Evolutionary conservation across 2,797 vertebrate species (phyloP).

Genomic region (Borostomias antarcticus): DNA sequence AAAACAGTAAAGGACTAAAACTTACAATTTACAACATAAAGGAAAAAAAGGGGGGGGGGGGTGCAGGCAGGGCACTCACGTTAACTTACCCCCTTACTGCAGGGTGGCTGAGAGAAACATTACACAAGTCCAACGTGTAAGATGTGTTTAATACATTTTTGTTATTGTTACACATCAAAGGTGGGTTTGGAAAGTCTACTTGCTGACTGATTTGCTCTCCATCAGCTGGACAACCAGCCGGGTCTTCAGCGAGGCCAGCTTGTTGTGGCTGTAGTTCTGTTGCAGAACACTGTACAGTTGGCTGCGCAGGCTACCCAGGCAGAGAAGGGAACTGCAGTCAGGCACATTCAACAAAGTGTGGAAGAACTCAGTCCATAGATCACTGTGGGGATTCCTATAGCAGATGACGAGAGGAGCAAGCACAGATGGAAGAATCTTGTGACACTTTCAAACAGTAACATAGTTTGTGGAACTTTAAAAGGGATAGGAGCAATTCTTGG

Average conservation of each 20-base stretch:
- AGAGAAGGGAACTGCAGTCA: constrained; percentile 71
- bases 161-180: too few relatives aligned
- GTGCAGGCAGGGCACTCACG: too few relatives aligned
- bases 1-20: too few relatives aligned
- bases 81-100: too few relatives aligned
- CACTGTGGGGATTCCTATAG: constrained; percentile 83
- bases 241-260: constrained; percentile 80
- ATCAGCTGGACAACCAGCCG: constrained; percentile 85
- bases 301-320: constrained; percentile 71
- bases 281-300: constrained; percentile 72
- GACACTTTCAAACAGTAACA: not conserved
- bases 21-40: too few relatives aligned
- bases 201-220: constrained; percentile 77
- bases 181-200: constrained; percentile 53
- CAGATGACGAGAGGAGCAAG: constrained; percentile 1
- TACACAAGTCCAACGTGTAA: too few relatives aligned
- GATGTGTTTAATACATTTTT: too few relatives aligned
- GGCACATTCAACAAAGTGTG: constrained; percentile 85
- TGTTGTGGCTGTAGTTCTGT: constrained; percentile 75
- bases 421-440: not conserved
- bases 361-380: constrained; percentile 89
- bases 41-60: too few relatives aligned
- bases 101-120: too few relatives aligned
- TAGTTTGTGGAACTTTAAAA: not conserved
- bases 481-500: not conserved